These are phyloP conservation scores for Zoanthus sociatus DNA, from an alignment of 92 coral and sea anemone species.

Conservation along the genomic window DNA sequence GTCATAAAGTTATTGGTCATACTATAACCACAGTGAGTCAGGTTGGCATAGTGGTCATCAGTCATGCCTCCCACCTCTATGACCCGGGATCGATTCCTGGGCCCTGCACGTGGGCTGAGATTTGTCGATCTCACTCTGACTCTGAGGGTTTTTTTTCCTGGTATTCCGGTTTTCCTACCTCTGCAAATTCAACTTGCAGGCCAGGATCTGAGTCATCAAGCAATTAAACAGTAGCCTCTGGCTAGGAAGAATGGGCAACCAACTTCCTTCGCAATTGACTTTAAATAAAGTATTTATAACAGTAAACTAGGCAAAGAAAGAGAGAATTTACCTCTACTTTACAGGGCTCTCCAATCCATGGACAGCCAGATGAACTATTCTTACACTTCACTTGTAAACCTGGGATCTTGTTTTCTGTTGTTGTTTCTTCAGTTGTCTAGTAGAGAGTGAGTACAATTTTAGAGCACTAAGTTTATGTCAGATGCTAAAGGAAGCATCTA, in stretches of 20 bases:
- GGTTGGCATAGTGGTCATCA: no score
- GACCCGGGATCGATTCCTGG: no score
- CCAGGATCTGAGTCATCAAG: no score
- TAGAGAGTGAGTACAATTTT: neutral
- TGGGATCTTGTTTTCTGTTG: conserved; percentile 2
- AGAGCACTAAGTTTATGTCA: neutral
- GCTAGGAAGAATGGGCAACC: no score
- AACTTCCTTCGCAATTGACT: no score
- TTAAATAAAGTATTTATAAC: neutral
- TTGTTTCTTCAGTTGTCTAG: conserved; percentile 33
- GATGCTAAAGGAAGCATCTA: no score
- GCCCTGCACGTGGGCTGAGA: no score
- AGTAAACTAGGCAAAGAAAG: neutral
- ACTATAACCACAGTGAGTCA: no score
- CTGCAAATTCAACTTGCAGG: neutral
- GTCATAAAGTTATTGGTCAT: no score
- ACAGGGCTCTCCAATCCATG: conserved; percentile 29
- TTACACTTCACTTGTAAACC: conserved; percentile 9
- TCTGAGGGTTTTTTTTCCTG: no score
- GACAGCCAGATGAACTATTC: conserved; percentile 37
- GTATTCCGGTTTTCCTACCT: neutral
- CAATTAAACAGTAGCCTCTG: neutral
- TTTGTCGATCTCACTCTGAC: no score
- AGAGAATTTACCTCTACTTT: conserved; percentile 18
- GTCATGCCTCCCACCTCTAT: no score